phyloP scores from a whole-genome alignment of 2,888 invertebrate species.

The Agrypnus murinus region DNA sequence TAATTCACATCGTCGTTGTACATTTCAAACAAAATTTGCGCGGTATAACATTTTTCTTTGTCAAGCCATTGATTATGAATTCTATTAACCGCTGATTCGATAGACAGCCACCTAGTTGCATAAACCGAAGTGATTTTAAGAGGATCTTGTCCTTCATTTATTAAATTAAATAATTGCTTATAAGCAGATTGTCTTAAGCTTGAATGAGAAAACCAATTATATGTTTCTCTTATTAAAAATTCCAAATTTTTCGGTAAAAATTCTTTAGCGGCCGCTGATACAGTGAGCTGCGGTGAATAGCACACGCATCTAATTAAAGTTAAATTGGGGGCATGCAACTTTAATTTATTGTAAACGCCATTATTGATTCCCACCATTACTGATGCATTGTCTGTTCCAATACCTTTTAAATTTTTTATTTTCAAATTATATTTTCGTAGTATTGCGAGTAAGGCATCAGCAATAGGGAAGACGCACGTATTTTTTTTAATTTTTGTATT shows the following conservation, averaged over 20 bases:
- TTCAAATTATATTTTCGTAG: constrained; percentile 59
- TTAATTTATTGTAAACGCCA: constrained; percentile 63
- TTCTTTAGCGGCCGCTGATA: constrained; percentile 59
- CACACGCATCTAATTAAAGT: too few relatives aligned
- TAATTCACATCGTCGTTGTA: too few relatives aligned
- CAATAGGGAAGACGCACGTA: too few relatives aligned
- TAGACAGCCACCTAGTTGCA: constrained; percentile 58
- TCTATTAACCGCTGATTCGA: constrained; percentile 58
- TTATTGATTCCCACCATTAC: constrained; percentile 66
- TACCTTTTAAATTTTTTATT: too few relatives aligned
- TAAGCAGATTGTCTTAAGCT: constrained; percentile 54
- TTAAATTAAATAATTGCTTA: constrained; percentile 51
- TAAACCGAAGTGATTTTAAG: constrained; percentile 55
- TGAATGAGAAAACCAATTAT: constrained; percentile 62
- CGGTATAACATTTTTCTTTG: constrained; percentile 61
- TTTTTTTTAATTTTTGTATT: too few relatives aligned
- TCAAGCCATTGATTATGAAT: constrained; percentile 61
- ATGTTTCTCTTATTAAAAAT: too few relatives aligned
- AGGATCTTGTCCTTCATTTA: constrained; percentile 58
- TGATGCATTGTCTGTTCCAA: constrained; percentile 66
- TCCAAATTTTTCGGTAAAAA: constrained; percentile 61
- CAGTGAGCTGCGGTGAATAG: constrained; percentile 62
- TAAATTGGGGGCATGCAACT: constrained; percentile 58
- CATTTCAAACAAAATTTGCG: constrained; percentile 58
- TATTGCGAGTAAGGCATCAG: constrained; percentile 47